phyloP scores from a whole-genome alignment of 2,888 invertebrate genomes.

The Pharmacophagus antenor region DNA sequence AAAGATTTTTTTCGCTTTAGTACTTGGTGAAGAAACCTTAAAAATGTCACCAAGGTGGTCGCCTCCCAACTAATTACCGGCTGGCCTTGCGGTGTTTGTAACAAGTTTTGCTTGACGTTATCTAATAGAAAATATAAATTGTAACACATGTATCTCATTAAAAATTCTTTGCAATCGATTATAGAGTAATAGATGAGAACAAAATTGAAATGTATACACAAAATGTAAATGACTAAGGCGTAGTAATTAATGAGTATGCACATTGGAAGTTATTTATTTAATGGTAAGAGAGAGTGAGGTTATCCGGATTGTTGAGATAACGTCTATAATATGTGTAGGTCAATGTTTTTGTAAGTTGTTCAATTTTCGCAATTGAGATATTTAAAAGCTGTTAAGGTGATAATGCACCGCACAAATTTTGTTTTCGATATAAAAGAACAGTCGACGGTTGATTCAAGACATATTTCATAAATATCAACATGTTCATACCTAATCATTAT shows the following conservation, averaged over 20 bases:
- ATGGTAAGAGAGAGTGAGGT: background rate
- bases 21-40: conserved; percentile 60
- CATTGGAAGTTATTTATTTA: conserved; percentile 4
- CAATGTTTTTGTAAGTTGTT: background rate
- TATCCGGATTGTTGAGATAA: background rate
- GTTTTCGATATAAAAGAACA: too few relatives aligned
- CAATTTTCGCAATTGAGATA: background rate
- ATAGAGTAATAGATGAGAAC: conserved; percentile 26
- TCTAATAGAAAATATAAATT: conserved; percentile 49
- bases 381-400: background rate
- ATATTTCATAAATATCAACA: too few relatives aligned
- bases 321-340: background rate
- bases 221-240: conserved; percentile 26
- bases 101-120: conserved; percentile 43
- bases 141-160: conserved; percentile 34
- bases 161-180: conserved; percentile 26
- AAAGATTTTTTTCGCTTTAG: conserved; percentile 33
- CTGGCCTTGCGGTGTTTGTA: conserved; percentile 52
- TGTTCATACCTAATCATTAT: too few relatives aligned
- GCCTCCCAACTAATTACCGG: conserved; percentile 53
- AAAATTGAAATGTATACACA: conserved; percentile 11
- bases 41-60: conserved; percentile 61
- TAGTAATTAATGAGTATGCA: conserved; percentile 10
- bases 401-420: too few relatives aligned
- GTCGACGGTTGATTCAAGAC: too few relatives aligned